A percentile compares a stretch with the other conserved stretches of the same genome.
Evolutionary conservation across 2,113 vertebrate species (phyloP).

Genomic region (Microcebus griseorufus): DNA sequence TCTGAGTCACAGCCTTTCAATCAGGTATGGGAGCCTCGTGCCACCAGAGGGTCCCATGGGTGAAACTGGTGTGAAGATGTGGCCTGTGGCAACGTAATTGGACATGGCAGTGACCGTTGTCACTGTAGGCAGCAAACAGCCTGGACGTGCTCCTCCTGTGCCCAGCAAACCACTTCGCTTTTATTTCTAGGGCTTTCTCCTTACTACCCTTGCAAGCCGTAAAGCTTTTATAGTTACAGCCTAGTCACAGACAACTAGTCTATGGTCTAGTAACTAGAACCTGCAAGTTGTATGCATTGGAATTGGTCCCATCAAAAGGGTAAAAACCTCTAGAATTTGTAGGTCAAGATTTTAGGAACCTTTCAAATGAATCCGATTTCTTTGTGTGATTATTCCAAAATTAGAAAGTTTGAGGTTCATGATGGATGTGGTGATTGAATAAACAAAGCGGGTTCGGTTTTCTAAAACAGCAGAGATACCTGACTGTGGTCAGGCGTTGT

Average conservation of each 20-base stretch:
- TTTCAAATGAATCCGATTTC: background rate
- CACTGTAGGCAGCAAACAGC: background rate
- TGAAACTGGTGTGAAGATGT: background rate
- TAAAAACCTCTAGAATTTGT: background rate
- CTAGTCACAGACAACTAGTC: background rate
- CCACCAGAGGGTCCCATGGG: too few relatives aligned
- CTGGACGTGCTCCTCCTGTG: background rate
- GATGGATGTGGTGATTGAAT: background rate
- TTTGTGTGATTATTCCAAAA: background rate
- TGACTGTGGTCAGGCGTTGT: background rate
- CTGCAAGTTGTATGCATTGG: background rate
- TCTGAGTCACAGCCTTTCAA: background rate
- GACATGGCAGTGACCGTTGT: background rate
- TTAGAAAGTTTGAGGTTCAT: background rate
- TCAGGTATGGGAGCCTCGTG: background rate
- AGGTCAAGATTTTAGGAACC: background rate
- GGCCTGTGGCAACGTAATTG: background rate
- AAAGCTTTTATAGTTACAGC: background rate
- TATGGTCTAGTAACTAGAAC: background rate
- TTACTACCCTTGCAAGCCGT: background rate
- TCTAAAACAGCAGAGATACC: background rate
- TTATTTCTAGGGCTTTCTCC: background rate
- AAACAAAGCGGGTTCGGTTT: background rate
- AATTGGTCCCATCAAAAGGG: background rate
- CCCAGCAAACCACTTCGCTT: background rate